Evolutionary conservation across 2,888 invertebrate species (phyloP).

Genomic region (Phymatocera aterrima): DNA sequence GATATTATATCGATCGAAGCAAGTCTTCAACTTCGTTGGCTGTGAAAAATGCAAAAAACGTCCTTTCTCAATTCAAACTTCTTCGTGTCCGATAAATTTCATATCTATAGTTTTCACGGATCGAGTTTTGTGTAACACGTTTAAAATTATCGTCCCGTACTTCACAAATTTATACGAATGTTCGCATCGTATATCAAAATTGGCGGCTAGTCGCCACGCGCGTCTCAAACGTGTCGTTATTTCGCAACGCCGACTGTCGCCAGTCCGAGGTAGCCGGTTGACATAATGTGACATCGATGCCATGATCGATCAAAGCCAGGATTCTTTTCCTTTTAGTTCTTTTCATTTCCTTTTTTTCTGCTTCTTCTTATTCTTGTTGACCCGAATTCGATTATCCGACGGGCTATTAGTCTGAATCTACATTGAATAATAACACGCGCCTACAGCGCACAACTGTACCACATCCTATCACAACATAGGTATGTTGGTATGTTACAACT

Average conservation of each 20-base stretch:
- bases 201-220: background rate
- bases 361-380: background rate
- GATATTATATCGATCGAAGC: no score
- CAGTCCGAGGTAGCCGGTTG: background rate
- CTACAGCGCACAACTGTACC: background rate
- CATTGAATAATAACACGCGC: background rate
- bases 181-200: background rate
- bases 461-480: no score
- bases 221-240: slow-evolving; percentile 19
- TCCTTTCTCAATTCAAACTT: background rate
- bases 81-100: background rate
- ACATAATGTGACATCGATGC: slow-evolving; percentile 6
- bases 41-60: background rate
- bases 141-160: background rate
- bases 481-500: no score
- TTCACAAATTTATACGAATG: background rate
- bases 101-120: background rate
- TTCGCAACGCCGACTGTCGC: slow-evolving; percentile 5
- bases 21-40: background rate
- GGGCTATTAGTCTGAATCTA: background rate
- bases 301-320: slow-evolving; percentile 3
- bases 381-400: background rate
- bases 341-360: background rate
- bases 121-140: background rate
- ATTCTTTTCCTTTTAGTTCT: background rate